Evolutionary conservation across 2,797 vertebrate genomes (phyloP), one percentile per base, ranked within the genome.

Genomic region (Dipus sagitta): DNA sequence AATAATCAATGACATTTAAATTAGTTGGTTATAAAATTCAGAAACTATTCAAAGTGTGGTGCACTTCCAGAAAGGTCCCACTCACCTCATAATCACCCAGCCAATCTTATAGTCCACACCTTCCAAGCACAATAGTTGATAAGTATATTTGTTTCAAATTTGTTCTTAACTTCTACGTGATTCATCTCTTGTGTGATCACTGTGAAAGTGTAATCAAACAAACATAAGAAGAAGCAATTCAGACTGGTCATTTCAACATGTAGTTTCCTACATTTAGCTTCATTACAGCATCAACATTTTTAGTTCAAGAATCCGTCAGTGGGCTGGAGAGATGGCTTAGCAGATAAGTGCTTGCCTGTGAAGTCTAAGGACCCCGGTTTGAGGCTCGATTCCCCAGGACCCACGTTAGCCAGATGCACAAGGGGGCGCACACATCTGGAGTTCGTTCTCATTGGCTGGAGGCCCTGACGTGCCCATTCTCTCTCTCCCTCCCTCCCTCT

Each of bases 1-100:
- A 54, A 70, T 9, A 93, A 78, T 74, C 47, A 87, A 14, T 87
- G 42, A 58, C 28, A 93, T 70, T 94, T 94, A 77, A 86, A 77
- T 77, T 14, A 78, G 24, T 23, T 34, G 78, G 26, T 65, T 62
- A 76, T 0, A 60, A 86, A 94, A 80, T 13, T 15, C 64, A 88
- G 32, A 74, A 78, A 91, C 42, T 52, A 71, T 23, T 91, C 38
- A 70, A 86, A 82, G 17, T 62, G 4, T 20, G 30, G 34, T 64
- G 10, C 28, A 70, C 94, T 91, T 72, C 58, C 79, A 91, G 26
- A 9, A 32, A 82, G 58, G 32, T 3, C 13, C 38, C 6, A 77
- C n/a, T 87, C 4, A 75, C 3, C 38, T 67, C 3, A 8, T 65
- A 74, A 54, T 54, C 10, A 42, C n/a, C 83, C 18, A 54, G 30